Evolutionary conservation across 2,888 invertebrate genomes (phyloP).

Genomic region (Stenodema calcarata): DNA sequence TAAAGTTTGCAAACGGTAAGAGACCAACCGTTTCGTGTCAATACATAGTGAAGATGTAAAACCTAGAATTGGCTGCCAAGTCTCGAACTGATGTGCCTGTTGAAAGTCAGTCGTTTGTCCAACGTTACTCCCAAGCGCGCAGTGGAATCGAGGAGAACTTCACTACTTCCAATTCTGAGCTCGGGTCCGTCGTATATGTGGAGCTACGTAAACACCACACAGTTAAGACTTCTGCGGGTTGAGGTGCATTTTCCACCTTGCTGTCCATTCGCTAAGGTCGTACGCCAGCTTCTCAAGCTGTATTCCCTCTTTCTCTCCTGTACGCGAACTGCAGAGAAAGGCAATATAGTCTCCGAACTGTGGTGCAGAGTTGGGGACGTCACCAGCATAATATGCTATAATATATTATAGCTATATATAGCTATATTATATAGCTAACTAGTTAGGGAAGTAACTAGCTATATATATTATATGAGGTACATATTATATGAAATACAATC

Average conservation of each 20-base stretch:
- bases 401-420: no score
- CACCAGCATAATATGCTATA: not conserved
- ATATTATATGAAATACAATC: no score
- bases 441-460: no score
- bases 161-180: not conserved
- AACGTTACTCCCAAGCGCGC: not conserved
- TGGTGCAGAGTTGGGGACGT: not conserved
- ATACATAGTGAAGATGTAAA: not conserved
- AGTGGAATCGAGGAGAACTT: not conserved
- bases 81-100: not conserved
- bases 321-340: not conserved
- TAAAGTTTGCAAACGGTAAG: no score
- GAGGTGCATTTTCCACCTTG: not conserved
- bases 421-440: no score
- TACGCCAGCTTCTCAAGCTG: not conserved
- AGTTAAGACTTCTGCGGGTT: constrained; percentile 23
- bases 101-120: not conserved
- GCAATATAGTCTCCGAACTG: not conserved
- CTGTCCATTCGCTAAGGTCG: not conserved
- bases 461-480: no score
- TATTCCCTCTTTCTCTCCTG: not conserved
- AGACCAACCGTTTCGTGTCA: not conserved
- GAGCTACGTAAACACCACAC: not conserved
- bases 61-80: not conserved
- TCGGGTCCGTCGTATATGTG: not conserved